Base-by-base conservation (phyloP, 2,888 invertebrate genomes). In the Zygothrica quintamaculata region DNA sequence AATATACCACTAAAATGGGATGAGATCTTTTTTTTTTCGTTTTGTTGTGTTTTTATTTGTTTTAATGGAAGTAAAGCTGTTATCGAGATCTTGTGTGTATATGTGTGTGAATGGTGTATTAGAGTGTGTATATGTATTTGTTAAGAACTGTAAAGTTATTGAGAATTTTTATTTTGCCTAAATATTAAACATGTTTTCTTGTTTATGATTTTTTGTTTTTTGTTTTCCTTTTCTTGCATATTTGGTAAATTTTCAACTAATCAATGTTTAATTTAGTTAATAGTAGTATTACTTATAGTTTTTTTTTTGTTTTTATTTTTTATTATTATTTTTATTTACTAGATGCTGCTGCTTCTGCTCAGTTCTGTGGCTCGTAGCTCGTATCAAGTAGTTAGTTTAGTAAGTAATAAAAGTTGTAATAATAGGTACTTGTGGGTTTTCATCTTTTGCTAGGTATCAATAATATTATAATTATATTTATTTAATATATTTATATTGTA, bases 351-450 rank as follows among this genome's bases (percentile, higher is more conserved):
- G 69, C 64, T 60, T 71, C 79, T 68, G 80, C 84, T 79, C 79
- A 79, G 79, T 79, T 79, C 79, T 79, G 86, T 85, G 79, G 79
- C 86, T 85, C 84, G 68, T 85, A 82, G 78, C 84, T 85, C 76
- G 58, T 85, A 85, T 79, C 65, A 85, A 79, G 75, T 81, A 80
- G 57, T 59, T 73, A 61, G 61, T 22, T n/a, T 70, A 73, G 70
- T 85, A 79, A 60, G 65, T 85, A 82, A 82, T 85, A 85, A 79
- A 84, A 75, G 79, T 82, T 82, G 53, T 65, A 58, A 77, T 78
- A 66, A 65, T 85, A 79, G 86, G 78, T 79, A 79, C 78, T 82
- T 78, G 79, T 85, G 86, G 78, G 86, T 85, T 59, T 22, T n/a
- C n/a, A n/a, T n/a, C n/a, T n/a, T n/a, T 74, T 78, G 75, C 71